Percentiles rank a stretch among this genome's conserved stretches.
phyloP scores from a whole-genome alignment of 2,888 invertebrate species.

The Tinea trinotella region DNA sequence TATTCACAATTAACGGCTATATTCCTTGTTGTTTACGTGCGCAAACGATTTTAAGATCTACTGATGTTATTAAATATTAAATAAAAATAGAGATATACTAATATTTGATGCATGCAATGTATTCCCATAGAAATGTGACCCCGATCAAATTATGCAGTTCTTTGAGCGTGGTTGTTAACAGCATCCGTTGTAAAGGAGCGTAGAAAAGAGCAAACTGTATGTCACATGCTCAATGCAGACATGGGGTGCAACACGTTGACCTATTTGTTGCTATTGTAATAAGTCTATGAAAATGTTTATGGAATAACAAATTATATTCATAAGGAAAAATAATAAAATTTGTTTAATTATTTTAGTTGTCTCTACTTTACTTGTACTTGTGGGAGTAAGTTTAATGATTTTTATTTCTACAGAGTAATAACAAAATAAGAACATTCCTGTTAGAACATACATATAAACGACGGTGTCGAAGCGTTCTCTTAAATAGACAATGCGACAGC shows the following conservation, averaged over 20 bases:
- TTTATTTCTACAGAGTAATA: neutral
- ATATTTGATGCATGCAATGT: constrained; percentile 36
- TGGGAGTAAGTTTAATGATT: no score
- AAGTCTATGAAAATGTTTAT: neutral
- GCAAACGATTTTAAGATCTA: neutral
- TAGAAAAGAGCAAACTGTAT: constrained; percentile 66
- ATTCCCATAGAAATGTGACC: constrained; percentile 67
- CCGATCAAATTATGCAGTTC: constrained; percentile 69
- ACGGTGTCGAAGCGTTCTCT: neutral
- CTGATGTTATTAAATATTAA: neutral
- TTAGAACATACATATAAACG: no score
- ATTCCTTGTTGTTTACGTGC: neutral
- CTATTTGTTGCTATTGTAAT: neutral
- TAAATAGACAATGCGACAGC: constrained; percentile 23
- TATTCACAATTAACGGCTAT: neutral
- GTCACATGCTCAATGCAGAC: constrained; percentile 42
- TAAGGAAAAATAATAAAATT: neutral
- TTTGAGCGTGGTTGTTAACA: constrained; percentile 69
- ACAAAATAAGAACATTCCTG: neutral
- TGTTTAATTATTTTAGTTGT: neutral
- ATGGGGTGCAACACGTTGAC: neutral
- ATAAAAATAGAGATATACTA: neutral
- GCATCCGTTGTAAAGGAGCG: constrained; percentile 47
- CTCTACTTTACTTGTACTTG: no score
- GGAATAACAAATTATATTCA: neutral